These are phyloP conservation scores for Streptopelia turtur DNA, from an alignment of 2,797 vertebrate genomes.

Conservation along the genomic window DNA sequence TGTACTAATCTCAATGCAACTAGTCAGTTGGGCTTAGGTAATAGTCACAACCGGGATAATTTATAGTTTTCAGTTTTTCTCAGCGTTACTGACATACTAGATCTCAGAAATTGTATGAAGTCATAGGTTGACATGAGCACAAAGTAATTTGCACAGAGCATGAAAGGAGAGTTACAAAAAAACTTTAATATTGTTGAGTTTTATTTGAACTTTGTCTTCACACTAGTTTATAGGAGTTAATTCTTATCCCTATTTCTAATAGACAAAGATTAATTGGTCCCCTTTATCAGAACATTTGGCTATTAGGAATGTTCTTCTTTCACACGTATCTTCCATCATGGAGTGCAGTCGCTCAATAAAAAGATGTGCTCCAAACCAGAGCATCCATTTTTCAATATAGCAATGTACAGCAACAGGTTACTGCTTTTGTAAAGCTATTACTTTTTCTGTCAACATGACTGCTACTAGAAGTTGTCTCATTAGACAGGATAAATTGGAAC, in stretches of 20 bases:
- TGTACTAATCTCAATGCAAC: conserved; percentile 52
- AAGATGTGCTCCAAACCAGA: conserved; percentile 71
- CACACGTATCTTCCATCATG: conserved; percentile 75
- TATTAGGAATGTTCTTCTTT: conserved; percentile 78
- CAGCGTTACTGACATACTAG: background rate
- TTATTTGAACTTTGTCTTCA: conserved; percentile 74
- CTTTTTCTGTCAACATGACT: conserved; percentile 79
- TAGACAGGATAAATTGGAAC: conserved; percentile 77
- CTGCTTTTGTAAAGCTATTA: conserved; percentile 81
- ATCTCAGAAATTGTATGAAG: conserved; percentile 49
- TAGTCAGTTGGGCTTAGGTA: conserved; percentile 35
- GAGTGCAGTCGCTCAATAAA: conserved; percentile 75
- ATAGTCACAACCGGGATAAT: conserved; percentile 52
- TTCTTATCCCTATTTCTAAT: conserved; percentile 62
- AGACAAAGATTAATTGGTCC: conserved; percentile 80
- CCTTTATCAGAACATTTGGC: conserved; percentile 77
- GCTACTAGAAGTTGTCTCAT: conserved; percentile 75
- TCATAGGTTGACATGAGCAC: conserved; percentile 11
- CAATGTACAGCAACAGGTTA: conserved; percentile 73
- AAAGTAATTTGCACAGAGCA: conserved; percentile 39
- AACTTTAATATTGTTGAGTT: conserved; percentile 71
- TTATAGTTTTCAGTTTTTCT: conserved; percentile 59
- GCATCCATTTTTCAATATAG: conserved; percentile 78
- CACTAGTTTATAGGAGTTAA: conserved; percentile 70
- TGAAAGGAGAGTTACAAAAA: conserved; percentile 34